Evolutionary conservation across 1,140 invertebrate genomes (phyloP), one percentile per base, ranked within the genome.

Genomic region (Zophobas atratus): DNA sequence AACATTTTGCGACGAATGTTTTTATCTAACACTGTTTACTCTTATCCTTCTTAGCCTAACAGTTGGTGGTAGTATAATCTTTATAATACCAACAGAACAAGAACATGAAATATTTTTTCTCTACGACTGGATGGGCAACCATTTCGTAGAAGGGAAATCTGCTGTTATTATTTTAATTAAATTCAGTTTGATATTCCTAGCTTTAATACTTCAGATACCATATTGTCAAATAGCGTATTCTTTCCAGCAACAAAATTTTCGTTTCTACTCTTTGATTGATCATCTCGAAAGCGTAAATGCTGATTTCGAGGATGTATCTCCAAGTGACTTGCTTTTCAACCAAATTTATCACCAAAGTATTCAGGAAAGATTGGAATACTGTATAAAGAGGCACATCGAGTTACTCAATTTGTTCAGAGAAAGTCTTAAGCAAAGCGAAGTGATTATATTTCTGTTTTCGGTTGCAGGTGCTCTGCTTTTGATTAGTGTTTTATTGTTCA

Each of bases 201-300:
- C 49, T 0, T 51, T 51, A 32, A 6, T 57, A 33, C 20, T 57
- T n/a, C 55, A 6, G 1, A 33, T 57, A 6, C 55, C 55, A 1
- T 57, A 34, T 57, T 6, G 6, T 57, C 55, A 57, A 34, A 57
- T 35, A 3, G 20, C 3, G 6, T 57, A 57, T 34, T 6, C 34
- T 34, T 6, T 57, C 6, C 55, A 57, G 34, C 55, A 57, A 6
- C 55, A 57, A 33, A 20, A 33, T 6, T 57, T 57, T 57, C 55
- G 34, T 6, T 33, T 57, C 32, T 57, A 57, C 32, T 57, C 34
- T 33, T 35, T 57, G 55, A 4, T 57, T 1, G 20, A 57, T 34
- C 55, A 57, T 33, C 34, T 57, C 6, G 34, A 57, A 32, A 20
- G 34, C 32, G 34, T 57, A 6, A 35, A 57, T 5, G 33, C 2